Evolutionary conservation across 1,140 invertebrate genomes (phyloP).

Genomic region (Aphidius ervi): DNA sequence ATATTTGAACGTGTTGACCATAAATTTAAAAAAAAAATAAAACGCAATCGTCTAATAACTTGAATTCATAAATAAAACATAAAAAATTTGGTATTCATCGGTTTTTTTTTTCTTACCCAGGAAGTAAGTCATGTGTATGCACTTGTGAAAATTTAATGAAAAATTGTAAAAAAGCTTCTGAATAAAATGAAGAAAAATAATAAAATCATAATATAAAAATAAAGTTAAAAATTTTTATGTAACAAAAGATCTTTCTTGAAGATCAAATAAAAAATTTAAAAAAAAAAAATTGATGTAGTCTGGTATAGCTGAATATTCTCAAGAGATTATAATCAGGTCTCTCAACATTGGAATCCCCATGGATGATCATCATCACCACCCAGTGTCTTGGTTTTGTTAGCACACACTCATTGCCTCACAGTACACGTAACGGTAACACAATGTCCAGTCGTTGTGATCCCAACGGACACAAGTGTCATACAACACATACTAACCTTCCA

Average conservation of each 20-base stretch:
- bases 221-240: too few relatives aligned
- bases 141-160: background rate
- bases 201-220: too few relatives aligned
- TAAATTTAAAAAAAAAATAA: slow-evolving; percentile 23
- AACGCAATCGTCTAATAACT: slow-evolving; percentile 25
- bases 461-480: slow-evolving; percentile 18
- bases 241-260: background rate
- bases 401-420: slow-evolving; percentile 4
- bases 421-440: slow-evolving; percentile 17
- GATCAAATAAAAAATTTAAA: background rate
- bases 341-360: background rate
- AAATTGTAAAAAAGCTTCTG: background rate
- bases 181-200: background rate
- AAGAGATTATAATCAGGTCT: slow-evolving; percentile 4
- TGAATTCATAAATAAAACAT: slow-evolving; percentile 27
- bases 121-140: slow-evolving; percentile 6
- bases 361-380: slow-evolving; percentile 3
- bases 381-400: background rate
- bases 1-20: slow-evolving; percentile 23
- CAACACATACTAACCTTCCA: background rate
- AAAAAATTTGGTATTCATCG: slow-evolving; percentile 28
- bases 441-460: slow-evolving; percentile 11
- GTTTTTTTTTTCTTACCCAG: slow-evolving; percentile 12
- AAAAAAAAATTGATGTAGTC: background rate
- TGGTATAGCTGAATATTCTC: background rate